Conservation (phyloP, 2,797 vertebrate genomes). For the Xenentodon cancila region DNA sequence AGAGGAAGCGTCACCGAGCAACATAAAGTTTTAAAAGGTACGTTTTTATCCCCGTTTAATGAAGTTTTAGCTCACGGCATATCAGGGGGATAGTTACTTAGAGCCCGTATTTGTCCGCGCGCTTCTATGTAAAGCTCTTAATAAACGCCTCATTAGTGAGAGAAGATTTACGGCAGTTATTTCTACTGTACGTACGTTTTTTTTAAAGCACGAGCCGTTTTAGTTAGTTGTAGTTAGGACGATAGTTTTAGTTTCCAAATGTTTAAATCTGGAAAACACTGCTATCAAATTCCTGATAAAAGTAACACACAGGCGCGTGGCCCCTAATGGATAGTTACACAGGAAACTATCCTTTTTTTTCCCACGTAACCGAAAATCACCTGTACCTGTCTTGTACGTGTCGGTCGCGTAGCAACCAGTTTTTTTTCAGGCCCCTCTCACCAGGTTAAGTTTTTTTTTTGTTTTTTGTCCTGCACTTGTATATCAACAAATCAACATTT, state of each 20-base stretch:
- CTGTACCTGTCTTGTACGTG: constrained; percentile 5
- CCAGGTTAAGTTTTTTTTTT: no score
- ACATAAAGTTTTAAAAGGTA: constrained; percentile 70
- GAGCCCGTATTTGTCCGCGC: fast-evolving
- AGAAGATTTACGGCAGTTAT: constrained; percentile 37
- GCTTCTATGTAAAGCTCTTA: not conserved
- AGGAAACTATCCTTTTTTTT: constrained; percentile 3
- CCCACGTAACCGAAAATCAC: not conserved
- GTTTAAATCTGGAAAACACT: not conserved
- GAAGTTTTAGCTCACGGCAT: not conserved
- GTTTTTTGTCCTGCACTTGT: no score
- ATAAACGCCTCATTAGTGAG: not conserved
- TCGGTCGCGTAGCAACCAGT: constrained; percentile 28
- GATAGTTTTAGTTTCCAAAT: not conserved
- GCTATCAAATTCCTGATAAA: not conserved
- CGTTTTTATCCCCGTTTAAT: constrained; percentile 45
- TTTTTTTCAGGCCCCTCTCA: no score
- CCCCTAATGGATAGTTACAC: not conserved
- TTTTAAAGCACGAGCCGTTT: constrained; percentile 2
- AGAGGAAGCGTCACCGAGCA: constrained; percentile 66
- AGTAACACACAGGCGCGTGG: no score
- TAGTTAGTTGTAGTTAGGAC: not conserved
- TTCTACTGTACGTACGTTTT: constrained; percentile 37
- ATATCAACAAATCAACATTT: no score
- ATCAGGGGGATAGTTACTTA: not conserved